Conservation (phyloP, 2,888 invertebrate species). For the Hermodice carunculata region DNA sequence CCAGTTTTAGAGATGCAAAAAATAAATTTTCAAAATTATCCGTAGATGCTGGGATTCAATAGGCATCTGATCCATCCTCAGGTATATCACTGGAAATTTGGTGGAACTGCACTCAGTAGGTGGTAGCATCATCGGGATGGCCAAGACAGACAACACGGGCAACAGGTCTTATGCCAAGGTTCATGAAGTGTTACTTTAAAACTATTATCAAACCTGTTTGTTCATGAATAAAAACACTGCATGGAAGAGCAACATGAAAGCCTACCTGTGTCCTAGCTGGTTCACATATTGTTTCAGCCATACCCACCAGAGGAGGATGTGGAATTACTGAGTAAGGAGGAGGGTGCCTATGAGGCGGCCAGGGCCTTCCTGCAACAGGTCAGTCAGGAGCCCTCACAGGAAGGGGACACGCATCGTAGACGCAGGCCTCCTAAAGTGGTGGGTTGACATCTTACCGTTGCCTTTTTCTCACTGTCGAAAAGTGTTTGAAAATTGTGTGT, state of each 20-base stretch:
- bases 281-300: slow-evolving; percentile 66
- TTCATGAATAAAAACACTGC: background rate
- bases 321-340: slow-evolving; percentile 71
- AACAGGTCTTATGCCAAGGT: background rate
- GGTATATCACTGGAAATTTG: too few species aligned
- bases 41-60: too few species aligned
- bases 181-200: background rate
- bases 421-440: slow-evolving; percentile 28
- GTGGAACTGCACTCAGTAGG: too few species aligned
- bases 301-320: slow-evolving; percentile 78
- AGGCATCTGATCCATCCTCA: too few species aligned
- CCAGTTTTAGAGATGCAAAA: too few species aligned
- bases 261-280: background rate
- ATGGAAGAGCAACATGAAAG: background rate
- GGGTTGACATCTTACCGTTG: too few species aligned
- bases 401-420: slow-evolving; percentile 8
- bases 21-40: too few species aligned
- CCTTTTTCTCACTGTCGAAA: too few species aligned
- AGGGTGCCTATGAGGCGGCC: slow-evolving; percentile 76
- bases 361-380: slow-evolving; percentile 27
- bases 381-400: background rate
- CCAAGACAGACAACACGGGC: background rate
- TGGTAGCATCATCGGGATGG: too few species aligned
- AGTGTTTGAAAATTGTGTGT: too few species aligned
- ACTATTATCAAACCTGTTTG: background rate